Base-by-base conservation (phyloP, 2,888 invertebrate genomes). In the Eupithecia vulgata region DNA sequence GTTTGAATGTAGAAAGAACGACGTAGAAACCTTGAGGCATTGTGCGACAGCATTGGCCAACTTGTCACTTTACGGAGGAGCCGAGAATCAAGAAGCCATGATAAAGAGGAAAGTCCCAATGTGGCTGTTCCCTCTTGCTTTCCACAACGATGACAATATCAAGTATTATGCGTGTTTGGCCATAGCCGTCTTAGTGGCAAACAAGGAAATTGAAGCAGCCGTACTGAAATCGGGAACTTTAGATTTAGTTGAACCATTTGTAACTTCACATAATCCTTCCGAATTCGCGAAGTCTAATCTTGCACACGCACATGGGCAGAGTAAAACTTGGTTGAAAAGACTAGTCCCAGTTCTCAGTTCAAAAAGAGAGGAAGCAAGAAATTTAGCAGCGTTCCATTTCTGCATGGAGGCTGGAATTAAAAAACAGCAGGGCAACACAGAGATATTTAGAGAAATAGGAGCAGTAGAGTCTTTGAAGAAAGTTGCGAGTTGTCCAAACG, bases 401-500 rank as follows among this genome's bases (percentile, higher is more conserved):
- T 99, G 99, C 87, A 99, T 99, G 99, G 99, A 99, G 91, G 99
- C 99, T 15, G 98, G 98, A 52, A 99, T 99, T 71, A 99, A 99
- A 90, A 98, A 98, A 83, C 97, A 97, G 83, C 98, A 98, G 89
- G 97, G 97, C 6, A 98, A 98, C 78, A 98, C 98, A 0, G 97
- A 97, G 89, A 97, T 99, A 84, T 99, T 99, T 88, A 95, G 97
- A 76, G 98, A 98, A 91, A 99, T 99, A 80, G 98, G 98, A 70
- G 99, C 99, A 0, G 97, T 99, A 78, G 98, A 98, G 83, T 97
- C 99, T 0, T 94, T 99, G 83, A 99, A 99, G 88, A 97, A 97
- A 86, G 98, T 99, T 0, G 99, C 99, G 12, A 98, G 99, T 85
- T 99, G 99, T 89, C 99, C 99, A 0, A 99, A 99, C 90, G 99